phyloP scores from a whole-genome alignment of 2,113 vertebrate species.

The Piprites chloris region DNA sequence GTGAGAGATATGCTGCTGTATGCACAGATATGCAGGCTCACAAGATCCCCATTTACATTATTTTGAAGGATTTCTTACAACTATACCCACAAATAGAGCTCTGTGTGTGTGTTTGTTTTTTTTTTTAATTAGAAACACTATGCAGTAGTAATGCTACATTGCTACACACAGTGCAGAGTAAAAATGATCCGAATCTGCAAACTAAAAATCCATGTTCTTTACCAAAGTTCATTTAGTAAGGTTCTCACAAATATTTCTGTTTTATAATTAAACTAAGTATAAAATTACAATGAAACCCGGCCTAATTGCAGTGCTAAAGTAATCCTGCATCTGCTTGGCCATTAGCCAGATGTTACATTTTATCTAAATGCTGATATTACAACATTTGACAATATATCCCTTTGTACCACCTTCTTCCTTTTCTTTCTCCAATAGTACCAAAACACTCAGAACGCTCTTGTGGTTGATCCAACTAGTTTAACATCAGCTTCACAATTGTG shows the following conservation, averaged over 20 bases:
- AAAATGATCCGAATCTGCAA: not conserved
- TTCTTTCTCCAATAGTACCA: not conserved
- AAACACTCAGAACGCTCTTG: not conserved
- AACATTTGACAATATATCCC: not conserved
- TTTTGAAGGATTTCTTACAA: not conserved
- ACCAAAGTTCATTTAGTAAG: not conserved
- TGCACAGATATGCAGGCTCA: not conserved
- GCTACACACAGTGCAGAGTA: not conserved
- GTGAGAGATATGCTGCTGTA: not conserved
- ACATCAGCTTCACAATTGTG: not conserved
- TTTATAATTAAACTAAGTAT: not conserved
- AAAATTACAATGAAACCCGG: not conserved
- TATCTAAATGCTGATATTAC: not conserved
- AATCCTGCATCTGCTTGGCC: slow-evolving; percentile 1
- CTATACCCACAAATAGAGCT: not conserved
- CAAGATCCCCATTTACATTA: not conserved
- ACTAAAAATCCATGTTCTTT: not conserved
- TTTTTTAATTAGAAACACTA: not conserved
- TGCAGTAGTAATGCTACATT: not conserved
- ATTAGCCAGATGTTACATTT: slow-evolving; percentile 18
- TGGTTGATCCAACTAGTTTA: not conserved
- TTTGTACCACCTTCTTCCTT: accelerated
- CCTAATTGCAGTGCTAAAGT: not conserved
- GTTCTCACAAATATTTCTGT: not conserved
- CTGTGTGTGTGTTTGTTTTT: not conserved